Conservation (phyloP, 2,797 vertebrate genomes). For the Limosa lapponica region DNA sequence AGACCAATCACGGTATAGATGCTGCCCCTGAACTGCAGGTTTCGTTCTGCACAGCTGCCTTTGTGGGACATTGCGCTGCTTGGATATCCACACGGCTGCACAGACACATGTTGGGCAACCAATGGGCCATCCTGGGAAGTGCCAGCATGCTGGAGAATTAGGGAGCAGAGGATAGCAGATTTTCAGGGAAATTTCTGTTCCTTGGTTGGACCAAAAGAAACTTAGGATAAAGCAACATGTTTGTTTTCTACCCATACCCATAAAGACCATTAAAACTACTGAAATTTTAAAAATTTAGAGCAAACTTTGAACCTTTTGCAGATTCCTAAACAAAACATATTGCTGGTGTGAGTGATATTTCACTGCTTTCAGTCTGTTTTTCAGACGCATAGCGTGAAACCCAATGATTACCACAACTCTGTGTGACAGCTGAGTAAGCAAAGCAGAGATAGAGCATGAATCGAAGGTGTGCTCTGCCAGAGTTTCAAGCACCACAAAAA, state of each 20-base stretch:
- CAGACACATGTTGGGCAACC: fast-evolving
- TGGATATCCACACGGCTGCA: fast-evolving
- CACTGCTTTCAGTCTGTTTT: background rate
- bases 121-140: background rate
- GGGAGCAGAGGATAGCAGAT: fast-evolving
- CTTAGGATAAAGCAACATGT: fast-evolving
- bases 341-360: background rate
- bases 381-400: background rate
- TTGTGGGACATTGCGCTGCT: fast-evolving
- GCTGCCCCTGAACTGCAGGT: background rate
- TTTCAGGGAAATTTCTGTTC: background rate
- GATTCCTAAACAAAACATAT: background rate
- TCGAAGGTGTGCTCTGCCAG: background rate
- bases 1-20: fast-evolving
- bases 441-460: background rate
- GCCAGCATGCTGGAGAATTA: background rate
- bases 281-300: background rate
- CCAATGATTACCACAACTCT: background rate
- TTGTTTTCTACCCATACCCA: background rate
- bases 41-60: background rate
- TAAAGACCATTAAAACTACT: background rate
- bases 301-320: background rate
- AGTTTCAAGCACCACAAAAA: background rate
- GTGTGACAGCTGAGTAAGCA: background rate
- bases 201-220: background rate